phyloP scores from a whole-genome alignment of 1,140 invertebrate genomes.

The Bathynomus jamesi region DNA sequence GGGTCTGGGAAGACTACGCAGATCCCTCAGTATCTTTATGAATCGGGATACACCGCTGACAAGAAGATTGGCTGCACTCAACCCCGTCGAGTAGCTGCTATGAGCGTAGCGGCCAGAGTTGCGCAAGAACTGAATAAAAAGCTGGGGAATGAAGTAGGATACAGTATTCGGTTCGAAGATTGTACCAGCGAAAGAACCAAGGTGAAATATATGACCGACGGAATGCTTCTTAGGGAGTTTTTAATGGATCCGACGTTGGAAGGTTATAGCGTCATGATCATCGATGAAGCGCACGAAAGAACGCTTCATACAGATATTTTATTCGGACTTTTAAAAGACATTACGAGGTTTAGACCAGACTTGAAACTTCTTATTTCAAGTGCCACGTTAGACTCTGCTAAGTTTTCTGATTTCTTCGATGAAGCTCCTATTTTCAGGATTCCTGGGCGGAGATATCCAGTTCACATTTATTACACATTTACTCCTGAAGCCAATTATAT shows the following conservation, averaged over 20 bases:
- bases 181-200: conserved; percentile 63
- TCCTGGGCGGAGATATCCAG: conserved; percentile 70
- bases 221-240: conserved; percentile 94
- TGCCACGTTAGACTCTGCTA: conserved; percentile 94
- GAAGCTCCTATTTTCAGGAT: conserved; percentile 97
- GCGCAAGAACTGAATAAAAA: conserved; percentile 63
- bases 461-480: conserved; percentile 98
- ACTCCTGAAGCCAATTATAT: conserved; percentile 98
- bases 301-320: conserved; percentile 97
- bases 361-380: conserved; percentile 95
- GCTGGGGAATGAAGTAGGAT: conserved; percentile 62
- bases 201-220: conserved; percentile 99
- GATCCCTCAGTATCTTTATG: conserved; percentile 92
- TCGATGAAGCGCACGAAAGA: conserved; percentile 97
- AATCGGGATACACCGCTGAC: conserved; percentile 73
- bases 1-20: conserved; percentile 98
- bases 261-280: conserved; percentile 94
- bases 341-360: conserved; percentile 85
- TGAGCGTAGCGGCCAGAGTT: conserved; percentile 66
- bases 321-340: conserved; percentile 97
- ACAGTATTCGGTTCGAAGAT: conserved; percentile 70
- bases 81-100: conserved; percentile 68
- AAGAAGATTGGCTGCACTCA: conserved; percentile 74
- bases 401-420: conserved; percentile 98
- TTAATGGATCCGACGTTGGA: conserved; percentile 91